These are phyloP conservation scores for Drosophila phalerata DNA, from an alignment of 2,888 invertebrate genomes.

Conservation along the genomic window DNA sequence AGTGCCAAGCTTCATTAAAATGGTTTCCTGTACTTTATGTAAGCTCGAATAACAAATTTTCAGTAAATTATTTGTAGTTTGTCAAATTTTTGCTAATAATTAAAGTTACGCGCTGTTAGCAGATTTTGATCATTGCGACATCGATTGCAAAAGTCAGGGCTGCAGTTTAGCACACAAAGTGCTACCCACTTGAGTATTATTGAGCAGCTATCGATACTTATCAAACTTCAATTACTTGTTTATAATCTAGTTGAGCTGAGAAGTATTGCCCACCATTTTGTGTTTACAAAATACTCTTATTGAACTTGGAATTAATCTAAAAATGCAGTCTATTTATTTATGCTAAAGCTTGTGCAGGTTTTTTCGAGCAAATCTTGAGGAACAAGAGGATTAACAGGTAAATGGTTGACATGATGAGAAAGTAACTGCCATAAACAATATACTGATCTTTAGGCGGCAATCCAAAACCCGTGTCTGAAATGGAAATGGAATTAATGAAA, in stretches of 20 bases:
- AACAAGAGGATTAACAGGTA: slow-evolving; percentile 30
- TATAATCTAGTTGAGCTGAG: neutral
- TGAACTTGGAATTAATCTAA: neutral
- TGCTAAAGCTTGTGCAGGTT: slow-evolving; percentile 18
- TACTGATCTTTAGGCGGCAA: slow-evolving; percentile 88
- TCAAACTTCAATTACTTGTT: neutral
- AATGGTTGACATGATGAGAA: slow-evolving; percentile 87
- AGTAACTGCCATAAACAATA: slow-evolving; percentile 90
- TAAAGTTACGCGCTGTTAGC: too few relatives aligned
- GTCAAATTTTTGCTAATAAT: too few relatives aligned
- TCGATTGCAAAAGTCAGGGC: slow-evolving; percentile 36
- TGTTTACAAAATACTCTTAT: neutral
- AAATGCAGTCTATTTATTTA: slow-evolving; percentile 15
- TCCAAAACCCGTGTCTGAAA: slow-evolving; percentile 84
- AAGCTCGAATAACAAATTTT: too few relatives aligned
- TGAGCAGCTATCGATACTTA: neutral
- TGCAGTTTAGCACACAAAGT: neutral
- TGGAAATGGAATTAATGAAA: neutral
- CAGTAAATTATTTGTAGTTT: too few relatives aligned
- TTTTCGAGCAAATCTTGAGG: slow-evolving; percentile 18
- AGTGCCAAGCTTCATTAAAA: too few relatives aligned
- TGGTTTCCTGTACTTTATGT: too few relatives aligned
- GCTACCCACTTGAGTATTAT: neutral
- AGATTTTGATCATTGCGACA: too few relatives aligned
- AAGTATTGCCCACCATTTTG: neutral